These are phyloP conservation scores for Cancer borealis DNA, from an alignment of 2,888 invertebrate genomes.

Conservation along the genomic window DNA sequence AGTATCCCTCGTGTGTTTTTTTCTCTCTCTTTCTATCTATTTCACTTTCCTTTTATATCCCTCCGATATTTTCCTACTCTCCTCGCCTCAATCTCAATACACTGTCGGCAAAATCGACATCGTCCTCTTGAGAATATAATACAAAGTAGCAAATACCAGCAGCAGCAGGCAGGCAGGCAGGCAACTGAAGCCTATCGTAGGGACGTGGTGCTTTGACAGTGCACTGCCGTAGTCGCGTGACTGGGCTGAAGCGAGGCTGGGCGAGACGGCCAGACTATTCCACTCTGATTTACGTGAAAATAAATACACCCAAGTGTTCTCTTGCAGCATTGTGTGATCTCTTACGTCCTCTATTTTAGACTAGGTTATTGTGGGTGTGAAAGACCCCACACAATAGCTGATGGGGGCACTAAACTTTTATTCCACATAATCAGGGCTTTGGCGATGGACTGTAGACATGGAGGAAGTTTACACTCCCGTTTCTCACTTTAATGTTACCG, in stretches of 20 bases:
- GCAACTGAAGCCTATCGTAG: neutral
- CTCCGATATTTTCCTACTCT: no score
- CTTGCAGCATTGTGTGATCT: slow-evolving; percentile 21
- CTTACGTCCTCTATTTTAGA: neutral
- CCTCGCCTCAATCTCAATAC: neutral
- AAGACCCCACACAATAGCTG: slow-evolving; percentile 28
- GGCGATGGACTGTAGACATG: neutral
- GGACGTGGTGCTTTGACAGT: neutral
- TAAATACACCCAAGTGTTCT: slow-evolving; percentile 11
- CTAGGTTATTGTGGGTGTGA: neutral
- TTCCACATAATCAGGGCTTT: slow-evolving; percentile 2
- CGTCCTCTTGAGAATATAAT: neutral
- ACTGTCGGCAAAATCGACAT: neutral
- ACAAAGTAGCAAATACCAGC: neutral
- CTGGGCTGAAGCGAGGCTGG: neutral
- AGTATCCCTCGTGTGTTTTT: neutral
- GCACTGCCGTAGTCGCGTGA: neutral
- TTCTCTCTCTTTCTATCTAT: no score
- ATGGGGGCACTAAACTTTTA: slow-evolving; percentile 32
- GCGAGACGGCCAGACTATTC: slow-evolving; percentile 4
- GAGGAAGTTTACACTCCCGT: neutral
- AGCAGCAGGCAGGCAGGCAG: slow-evolving; percentile 9
- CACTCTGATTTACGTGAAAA: neutral
- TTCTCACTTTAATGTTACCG: slow-evolving; percentile 1
- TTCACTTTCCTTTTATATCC: no score